Conservation (phyloP, 2,888 invertebrate species). For the Pecten maximus region DNA sequence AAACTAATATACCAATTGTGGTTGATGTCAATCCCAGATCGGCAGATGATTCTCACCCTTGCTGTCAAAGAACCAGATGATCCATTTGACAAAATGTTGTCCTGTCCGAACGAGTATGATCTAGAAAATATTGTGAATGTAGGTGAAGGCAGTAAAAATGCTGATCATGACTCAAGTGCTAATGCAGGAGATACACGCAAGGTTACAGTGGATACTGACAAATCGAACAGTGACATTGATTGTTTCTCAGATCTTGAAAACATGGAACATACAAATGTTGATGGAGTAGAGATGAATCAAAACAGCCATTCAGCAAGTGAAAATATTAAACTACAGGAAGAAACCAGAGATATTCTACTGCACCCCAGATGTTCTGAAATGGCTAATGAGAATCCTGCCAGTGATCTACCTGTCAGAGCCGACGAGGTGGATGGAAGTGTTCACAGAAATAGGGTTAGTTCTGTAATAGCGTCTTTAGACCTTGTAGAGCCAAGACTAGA, state of each 20-base stretch:
- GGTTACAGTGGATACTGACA: neutral
- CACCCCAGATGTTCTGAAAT: neutral
- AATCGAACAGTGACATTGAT: neutral
- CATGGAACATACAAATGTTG: neutral
- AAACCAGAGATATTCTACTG: neutral
- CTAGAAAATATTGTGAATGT: neutral
- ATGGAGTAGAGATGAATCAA: neutral
- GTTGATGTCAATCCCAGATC: neutral
- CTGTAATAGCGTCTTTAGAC: neutral
- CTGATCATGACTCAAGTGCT: neutral
- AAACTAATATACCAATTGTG: neutral
- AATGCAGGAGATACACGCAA: neutral
- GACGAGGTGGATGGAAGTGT: slow-evolving; percentile 10
- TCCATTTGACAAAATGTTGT: neutral
- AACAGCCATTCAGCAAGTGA: neutral
- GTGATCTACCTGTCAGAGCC: neutral
- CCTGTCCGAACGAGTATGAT: neutral
- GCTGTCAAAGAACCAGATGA: neutral
- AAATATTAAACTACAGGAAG: neutral
- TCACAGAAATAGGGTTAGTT: neutral
- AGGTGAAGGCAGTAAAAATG: neutral
- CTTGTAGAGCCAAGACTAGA: neutral
- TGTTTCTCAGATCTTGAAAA: neutral
- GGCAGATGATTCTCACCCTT: neutral
- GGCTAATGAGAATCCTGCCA: neutral